Conservation (phyloP, 35 echinoderm and acorn worm genomes). For the Eucidaris tribuloides region DNA sequence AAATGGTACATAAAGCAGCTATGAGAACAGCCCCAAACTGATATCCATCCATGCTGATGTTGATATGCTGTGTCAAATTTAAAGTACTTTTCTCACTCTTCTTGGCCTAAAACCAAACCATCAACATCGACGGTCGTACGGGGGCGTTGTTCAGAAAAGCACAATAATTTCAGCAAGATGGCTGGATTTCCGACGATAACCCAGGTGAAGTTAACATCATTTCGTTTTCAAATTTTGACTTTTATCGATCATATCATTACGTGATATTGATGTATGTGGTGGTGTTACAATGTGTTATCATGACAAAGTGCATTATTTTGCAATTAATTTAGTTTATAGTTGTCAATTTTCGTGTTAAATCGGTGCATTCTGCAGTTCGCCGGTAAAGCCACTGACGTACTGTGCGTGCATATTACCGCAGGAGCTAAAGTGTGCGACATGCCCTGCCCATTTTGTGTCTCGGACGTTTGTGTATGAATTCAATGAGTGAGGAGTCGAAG, state of each 20-base stretch:
- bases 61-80: neutral
- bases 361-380: no score
- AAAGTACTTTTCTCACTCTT: neutral
- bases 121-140: neutral
- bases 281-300: no score
- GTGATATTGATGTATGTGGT: neutral
- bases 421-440: no score
- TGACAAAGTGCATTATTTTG: no score
- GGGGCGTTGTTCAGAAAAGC: neutral
- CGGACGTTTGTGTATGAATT: no score
- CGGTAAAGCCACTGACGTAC: no score
- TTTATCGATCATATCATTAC: neutral
- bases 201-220: constrained; percentile 22
- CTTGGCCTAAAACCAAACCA: neutral
- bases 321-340: no score
- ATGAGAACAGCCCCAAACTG: constrained; percentile 46
- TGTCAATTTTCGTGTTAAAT: no score
- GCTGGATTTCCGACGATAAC: constrained; percentile 45
- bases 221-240: neutral
- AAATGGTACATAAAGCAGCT: constrained; percentile 49
- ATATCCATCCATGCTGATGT: constrained; percentile 8
- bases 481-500: no score
- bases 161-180: constrained; percentile 40
- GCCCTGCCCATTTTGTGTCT: no score
- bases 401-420: no score